Conservation (phyloP, 2,888 invertebrate species). For the Acronicta leporina region DNA sequence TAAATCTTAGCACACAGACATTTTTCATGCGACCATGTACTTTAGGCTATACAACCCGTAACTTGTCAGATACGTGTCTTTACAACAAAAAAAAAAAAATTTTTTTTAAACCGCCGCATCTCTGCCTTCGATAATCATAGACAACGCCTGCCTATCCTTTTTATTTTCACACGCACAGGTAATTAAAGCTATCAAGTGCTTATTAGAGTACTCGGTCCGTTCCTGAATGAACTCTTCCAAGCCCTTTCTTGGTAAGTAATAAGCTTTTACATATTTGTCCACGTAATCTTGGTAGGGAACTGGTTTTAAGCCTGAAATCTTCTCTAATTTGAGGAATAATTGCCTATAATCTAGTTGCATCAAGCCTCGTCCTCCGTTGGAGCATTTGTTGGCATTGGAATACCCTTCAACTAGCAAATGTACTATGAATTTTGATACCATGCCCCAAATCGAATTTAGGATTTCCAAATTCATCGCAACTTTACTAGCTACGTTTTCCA, state of each 20-base stretch:
- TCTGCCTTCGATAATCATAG: constrained; percentile 91
- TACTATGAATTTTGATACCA: constrained; percentile 95
- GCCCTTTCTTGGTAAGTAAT: constrained; percentile 96
- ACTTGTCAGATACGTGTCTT: no score
- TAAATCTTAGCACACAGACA: no score
- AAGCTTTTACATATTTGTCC: constrained; percentile 98
- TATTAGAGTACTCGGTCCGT: constrained; percentile 96
- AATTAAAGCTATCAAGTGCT: constrained; percentile 95
- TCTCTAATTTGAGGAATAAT: constrained; percentile 96
- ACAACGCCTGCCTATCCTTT: constrained; percentile 94
- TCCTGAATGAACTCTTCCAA: constrained; percentile 96
- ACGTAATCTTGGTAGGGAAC: constrained; percentile 97
- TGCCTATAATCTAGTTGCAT: constrained; percentile 99
- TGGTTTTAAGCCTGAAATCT: constrained; percentile 94
- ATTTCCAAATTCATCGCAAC: constrained; percentile 93
- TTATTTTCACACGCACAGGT: constrained; percentile 96
- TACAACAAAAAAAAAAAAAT: background rate
- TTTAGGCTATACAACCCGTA: no score
- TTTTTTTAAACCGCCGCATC: constrained; percentile 56
- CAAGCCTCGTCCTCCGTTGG: constrained; percentile 97
- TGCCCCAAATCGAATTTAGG: constrained; percentile 94
- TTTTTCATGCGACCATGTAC: no score
- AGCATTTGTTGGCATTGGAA: constrained; percentile 97
- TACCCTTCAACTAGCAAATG: constrained; percentile 98
- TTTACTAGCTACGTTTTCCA: constrained; percentile 92